Evolutionary conservation across 2,888 invertebrate genomes (phyloP), one percentile per base, ranked within the genome.

Genomic region (Endomychus coccineus): DNA sequence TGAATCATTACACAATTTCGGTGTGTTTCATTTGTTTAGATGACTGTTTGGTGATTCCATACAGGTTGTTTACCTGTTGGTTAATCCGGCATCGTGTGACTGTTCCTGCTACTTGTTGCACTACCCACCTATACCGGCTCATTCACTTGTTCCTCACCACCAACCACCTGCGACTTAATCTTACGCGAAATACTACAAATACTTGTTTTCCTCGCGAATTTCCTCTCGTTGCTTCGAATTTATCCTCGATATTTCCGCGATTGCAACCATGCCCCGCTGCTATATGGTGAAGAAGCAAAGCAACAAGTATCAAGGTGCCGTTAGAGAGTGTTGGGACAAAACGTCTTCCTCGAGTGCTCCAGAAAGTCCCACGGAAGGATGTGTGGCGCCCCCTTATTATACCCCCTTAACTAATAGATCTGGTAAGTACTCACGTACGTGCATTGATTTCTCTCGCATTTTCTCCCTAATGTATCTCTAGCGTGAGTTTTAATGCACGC

Each of bases 251-350:
- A 10, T 4, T 6, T 21, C 9, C 16, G 17, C 36, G 19, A n/a
- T n/a, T n/a, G n/a, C n/a, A n/a, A 35, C 23, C 34, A 81, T 81
- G 82, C 81, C 81, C 67, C 79, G 81, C 59, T 82, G 80, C 61
- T 81, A 81, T 61, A 80, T 81, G 79, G 79, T 80, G 56, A 80
- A 80, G 71, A 80, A 80, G 63, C 67, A 73, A 59, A 73, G 70
- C 69, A 70, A 64, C 65, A 71, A 70, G 61, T 62, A 54, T 55
- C 64, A 59, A 54, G 37, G 43, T 25, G 65, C 66, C 50, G 66
- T 66, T 44, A 68, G 58, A 47, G 62, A 62, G 42, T 68, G 62
- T 55, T 70, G 69, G 64, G 59, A 50, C 51, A 56, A 40, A 44
- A 52, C 46, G 44, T 48, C 50, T 36, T 42, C 44, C 44, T 51